phyloP scores from a whole-genome alignment of 2,888 invertebrate species.

The Diloba caeruleocephala region DNA sequence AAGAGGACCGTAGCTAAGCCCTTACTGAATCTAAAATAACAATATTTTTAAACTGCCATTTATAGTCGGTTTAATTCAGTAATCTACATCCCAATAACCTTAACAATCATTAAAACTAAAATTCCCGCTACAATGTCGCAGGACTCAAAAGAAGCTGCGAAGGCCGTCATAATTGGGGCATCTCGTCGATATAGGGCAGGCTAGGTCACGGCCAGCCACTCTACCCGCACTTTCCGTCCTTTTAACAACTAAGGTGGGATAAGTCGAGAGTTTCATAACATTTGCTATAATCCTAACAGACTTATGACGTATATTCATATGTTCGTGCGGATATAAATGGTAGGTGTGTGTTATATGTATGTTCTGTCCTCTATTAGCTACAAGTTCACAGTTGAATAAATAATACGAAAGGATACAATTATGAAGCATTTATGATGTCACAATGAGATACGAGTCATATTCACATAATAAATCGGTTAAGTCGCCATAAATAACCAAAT shows the following conservation, averaged over 20 bases:
- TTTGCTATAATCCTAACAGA: slow-evolving; percentile 17
- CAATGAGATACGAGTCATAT: slow-evolving; percentile 6
- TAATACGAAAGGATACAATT: background rate
- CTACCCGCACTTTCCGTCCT: slow-evolving; percentile 44
- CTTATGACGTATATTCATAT: slow-evolving; percentile 8
- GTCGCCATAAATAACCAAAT: slow-evolving; percentile 19
- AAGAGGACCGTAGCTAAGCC: too few species aligned
- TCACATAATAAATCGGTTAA: slow-evolving; percentile 24
- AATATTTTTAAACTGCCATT: too few species aligned
- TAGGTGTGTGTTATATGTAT: background rate
- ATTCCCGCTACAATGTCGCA: slow-evolving; percentile 62
- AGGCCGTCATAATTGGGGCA: slow-evolving; percentile 83
- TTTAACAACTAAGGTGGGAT: slow-evolving; percentile 30
- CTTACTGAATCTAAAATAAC: too few species aligned
- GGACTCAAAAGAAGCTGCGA: slow-evolving; percentile 68
- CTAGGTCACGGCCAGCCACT: slow-evolving; percentile 78
- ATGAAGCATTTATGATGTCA: slow-evolving; percentile 3
- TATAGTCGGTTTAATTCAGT: too few species aligned
- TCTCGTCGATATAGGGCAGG: slow-evolving; percentile 75
- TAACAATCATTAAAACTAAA: slow-evolving; percentile 20
- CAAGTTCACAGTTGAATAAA: slow-evolving; percentile 8
- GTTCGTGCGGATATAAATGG: slow-evolving; percentile 8
- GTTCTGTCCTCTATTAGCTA: slow-evolving; percentile 1
- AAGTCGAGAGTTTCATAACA: slow-evolving; percentile 26
- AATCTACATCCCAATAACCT: slow-evolving; percentile 30